Evolutionary conservation across 1,140 invertebrate genomes (phyloP).

Genomic region (Heterodera schachtii): DNA sequence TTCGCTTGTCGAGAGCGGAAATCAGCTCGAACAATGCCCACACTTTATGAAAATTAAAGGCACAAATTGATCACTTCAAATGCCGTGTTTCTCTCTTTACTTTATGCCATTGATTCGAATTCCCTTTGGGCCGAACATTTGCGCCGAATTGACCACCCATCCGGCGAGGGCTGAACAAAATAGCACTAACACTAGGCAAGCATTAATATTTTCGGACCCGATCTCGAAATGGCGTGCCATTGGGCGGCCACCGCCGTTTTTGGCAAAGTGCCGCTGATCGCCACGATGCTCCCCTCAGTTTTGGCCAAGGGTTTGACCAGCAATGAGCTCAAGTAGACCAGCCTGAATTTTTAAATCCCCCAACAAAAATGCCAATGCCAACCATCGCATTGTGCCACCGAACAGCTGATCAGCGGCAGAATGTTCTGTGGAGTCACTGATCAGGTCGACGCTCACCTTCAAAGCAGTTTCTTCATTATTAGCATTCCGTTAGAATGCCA

Average conservation of each 20-base stretch:
- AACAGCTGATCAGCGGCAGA: neutral
- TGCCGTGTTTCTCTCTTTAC: neutral
- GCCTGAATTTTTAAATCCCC: neutral
- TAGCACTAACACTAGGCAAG: neutral
- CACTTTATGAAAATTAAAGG: neutral
- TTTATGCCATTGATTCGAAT: neutral
- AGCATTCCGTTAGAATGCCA: too few relatives aligned
- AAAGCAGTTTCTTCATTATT: neutral
- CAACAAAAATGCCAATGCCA: too few relatives aligned
- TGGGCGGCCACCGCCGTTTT: neutral
- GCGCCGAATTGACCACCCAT: neutral
- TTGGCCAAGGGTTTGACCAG: neutral
- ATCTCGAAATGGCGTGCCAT: slow-evolving; percentile 2
- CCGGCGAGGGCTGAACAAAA: neutral
- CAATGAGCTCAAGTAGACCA: neutral
- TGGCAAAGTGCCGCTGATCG: slow-evolving; percentile 5
- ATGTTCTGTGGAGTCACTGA: neutral
- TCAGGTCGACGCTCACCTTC: neutral
- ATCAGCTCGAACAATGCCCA: neutral
- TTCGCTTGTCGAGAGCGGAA: slow-evolving; percentile 10
- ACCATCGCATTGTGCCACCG: neutral
- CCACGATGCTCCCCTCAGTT: neutral
- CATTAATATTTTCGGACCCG: neutral
- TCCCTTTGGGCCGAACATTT: slow-evolving; percentile 13
- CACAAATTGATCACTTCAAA: neutral